Evolutionary conservation across 2,113 vertebrate genomes (phyloP), one percentile per base, ranked within the genome.

Genomic region (Collichthys lucidus): DNA sequence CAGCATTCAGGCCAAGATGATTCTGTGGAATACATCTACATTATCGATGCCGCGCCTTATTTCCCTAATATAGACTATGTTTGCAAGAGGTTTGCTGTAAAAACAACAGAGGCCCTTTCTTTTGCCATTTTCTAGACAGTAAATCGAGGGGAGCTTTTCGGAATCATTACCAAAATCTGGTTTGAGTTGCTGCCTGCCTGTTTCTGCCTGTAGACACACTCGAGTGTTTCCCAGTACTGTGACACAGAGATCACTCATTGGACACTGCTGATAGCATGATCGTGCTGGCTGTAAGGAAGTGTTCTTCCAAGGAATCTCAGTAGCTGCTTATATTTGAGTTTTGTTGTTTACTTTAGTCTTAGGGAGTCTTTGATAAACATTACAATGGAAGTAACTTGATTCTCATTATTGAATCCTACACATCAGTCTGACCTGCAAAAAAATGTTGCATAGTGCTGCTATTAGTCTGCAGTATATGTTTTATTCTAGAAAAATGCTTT

Each of bases 291-390:
- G 10, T 5, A 59, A 83, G 80, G 42, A 77, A 63, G 22, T 14
- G n/a, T 16, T 64, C 29, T 64, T 85, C 60, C 31, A 61, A 79
- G 0, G 81, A 89, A 79, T 59, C 64, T 5, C 2, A 31, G 60
- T 6, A 20, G 42, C 57, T 76, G 24, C 8, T 63, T 57, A 15
- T 52, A 49, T 11, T 29, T 31, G 5, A 0, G 7, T 56, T 26
- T 71, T 31, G 63, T 6, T 56, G 17, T 66, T 42, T 29, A 15
- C 9, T 60, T 2, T 46, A 10, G 11, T 67, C 12, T 65, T 12
- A 44, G 14, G 11, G 24, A 8, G 1, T 65, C 16, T n/a, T 42
- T 69, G 29, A 63, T 56, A 49, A 53, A 40, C 46, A 29, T 8
- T 63, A 75, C 46, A 19, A 0, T 56, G 14, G 35, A 75, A 55